Base-by-base conservation (phyloP, 2,113 vertebrate genomes). In the Trochalopteron elliotii region DNA sequence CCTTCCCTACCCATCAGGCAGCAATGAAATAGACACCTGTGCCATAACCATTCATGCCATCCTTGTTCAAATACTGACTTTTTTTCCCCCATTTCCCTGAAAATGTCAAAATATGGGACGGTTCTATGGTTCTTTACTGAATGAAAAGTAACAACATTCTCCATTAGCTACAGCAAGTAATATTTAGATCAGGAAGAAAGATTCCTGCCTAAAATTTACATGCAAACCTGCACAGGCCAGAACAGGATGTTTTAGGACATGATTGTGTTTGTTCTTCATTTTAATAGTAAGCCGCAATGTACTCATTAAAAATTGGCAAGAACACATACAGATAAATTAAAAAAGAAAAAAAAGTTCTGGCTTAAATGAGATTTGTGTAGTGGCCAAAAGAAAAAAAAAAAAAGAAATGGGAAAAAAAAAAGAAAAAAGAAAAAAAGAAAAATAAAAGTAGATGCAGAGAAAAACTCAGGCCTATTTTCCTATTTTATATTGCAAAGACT, bases 201-300 rank as follows among this genome's bases (percentile, higher is more conserved):
- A 72, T 59, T 57, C 39, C 47, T 85, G 42, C 45, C 47, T 65
- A 57, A 87, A 89, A 91, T 72, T 83, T 83, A 80, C 6, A 74
- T 80, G 44, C 55, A 79, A 95, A 95, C 33, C n/a, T 84, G 67
- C 44, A 65, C 84, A 96, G 39, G 70, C 21, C 67, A 89, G 84
- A 91, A 89, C 81, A 96, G 45, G 57, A 72, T 89, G 50, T 52
- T 94, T 96, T 91, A 89, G 20, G 80, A 79, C 56, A 89, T 22
- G n/a, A 75, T 82, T 84, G 89, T 91, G 80, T 94, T 95, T 89
- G 77, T 91, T 89, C 70, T 79, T 89, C 64, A 78, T 40, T 85
- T 87, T 91, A 87, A 87, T 50, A 85, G 65, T 39, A 71, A 90
- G 57, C 40, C n/a, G 59, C 59, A 71, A 72, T 57, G 49, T 81